These are phyloP conservation scores for Hydrocynus forskahlii DNA, from an alignment of 2,797 vertebrate species.

Conservation along the genomic window DNA sequence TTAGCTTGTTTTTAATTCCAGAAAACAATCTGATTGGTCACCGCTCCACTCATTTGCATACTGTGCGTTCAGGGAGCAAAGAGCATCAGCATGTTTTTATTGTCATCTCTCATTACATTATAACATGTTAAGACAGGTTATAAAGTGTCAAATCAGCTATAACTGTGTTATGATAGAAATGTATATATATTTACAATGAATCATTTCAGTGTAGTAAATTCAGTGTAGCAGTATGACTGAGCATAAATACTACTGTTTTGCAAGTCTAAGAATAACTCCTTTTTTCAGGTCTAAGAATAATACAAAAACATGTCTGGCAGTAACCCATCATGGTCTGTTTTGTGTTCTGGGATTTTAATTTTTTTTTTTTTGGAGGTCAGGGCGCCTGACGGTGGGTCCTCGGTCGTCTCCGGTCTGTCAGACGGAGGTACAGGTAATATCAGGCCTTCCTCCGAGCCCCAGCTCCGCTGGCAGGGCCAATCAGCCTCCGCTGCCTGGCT, in stretches of 20 bases:
- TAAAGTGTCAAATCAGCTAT: no score
- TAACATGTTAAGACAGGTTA: no score
- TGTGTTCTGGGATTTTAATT: constrained; percentile 22
- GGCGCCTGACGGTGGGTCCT: constrained; percentile 64
- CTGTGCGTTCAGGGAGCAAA: no score
- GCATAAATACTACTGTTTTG: neutral
- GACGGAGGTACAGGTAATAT: constrained; percentile 79
- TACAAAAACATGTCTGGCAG: constrained; percentile 8
- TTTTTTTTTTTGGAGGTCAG: constrained; percentile 40
- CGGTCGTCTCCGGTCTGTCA: constrained; percentile 77
- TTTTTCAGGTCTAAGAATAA: neutral
- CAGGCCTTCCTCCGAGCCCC: constrained; percentile 73
- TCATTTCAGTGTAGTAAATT: no score
- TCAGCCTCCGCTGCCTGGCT: constrained; percentile 79
- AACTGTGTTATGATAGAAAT: no score
- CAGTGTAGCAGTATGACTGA: neutral
- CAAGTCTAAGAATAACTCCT: no score
- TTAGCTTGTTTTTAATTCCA: no score
- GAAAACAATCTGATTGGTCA: no score
- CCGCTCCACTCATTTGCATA: no score
- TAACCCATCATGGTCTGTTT: constrained; percentile 36
- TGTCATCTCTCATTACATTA: no score
- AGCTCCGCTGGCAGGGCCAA: constrained; percentile 78
- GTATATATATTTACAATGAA: no score
- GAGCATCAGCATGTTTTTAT: no score